Evolutionary conservation across 1,140 invertebrate species (phyloP), one percentile per base, ranked within the genome.

Genomic region (Ericerus pela): DNA sequence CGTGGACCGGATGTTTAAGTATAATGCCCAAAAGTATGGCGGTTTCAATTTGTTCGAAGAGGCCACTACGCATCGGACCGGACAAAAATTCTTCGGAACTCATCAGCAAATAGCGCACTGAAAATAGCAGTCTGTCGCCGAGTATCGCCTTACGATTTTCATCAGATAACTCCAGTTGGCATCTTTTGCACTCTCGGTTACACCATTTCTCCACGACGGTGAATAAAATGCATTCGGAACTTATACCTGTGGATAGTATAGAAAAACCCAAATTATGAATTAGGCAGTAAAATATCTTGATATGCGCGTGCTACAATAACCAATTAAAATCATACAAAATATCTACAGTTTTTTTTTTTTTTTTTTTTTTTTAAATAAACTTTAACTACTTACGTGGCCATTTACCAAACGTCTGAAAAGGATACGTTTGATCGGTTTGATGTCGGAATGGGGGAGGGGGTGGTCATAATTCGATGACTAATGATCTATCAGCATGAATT

Each of bases 101-200:
- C 72, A 84, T 79, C 2, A 78, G 62, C 41, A 81, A 66, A 60
- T 81, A 85, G 1, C 81, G 70, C 10, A 81, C 77, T 38, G 74
- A 76, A 61, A 77, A 84, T 29, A 77, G 71, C 1, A 83, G 64
- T 20, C 77, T 73, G 12, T 81, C 79, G 0, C 68, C 65, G 0
- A 85, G 67, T 2, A 80, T 74, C n/a, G 69, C 64, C 6, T 82
- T 70, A 47, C 77, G 76, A 61, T 81, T 82, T 8, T 63, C 65
- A 1, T 74, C 62, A 2, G 75, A 78, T 22, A 82, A 65, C 56
- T 82, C 79, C 27, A 78, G 62, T 27, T 80, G 77, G 26, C 70
- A 69, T 41, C 79, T 70, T 55, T 78, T 77, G 62, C 82, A 85
- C 52, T 79, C 75, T 4, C 79, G 76, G 20, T 74, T 76, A 6